Evolutionary conservation across 2,888 invertebrate species (phyloP).

Genomic region (Erannis defoliaria): DNA sequence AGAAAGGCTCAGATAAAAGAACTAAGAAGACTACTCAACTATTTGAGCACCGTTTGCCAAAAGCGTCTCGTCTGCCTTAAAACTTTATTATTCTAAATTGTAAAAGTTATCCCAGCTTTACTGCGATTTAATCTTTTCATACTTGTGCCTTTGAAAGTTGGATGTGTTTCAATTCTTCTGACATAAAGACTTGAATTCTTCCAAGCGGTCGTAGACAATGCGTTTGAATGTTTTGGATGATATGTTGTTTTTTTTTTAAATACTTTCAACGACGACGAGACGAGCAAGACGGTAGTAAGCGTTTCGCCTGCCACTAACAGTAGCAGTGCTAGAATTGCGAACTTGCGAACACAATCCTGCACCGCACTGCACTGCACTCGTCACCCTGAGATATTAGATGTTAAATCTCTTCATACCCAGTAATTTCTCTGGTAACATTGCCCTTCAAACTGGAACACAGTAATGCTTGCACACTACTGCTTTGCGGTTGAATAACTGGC

Average conservation of each 20-base stretch:
- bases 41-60: constrained; percentile 10
- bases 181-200: constrained; percentile 22
- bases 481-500: too few relatives aligned
- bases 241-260: neutral
- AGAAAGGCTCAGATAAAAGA: neutral
- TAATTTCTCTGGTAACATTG: too few relatives aligned
- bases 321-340: too few relatives aligned
- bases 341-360: too few relatives aligned
- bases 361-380: too few relatives aligned
- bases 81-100: constrained; percentile 20
- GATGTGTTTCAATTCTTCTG: constrained; percentile 29
- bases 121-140: constrained; percentile 18
- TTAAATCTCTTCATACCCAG: too few relatives aligned
- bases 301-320: too few relatives aligned
- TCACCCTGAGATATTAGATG: too few relatives aligned
- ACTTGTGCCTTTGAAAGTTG: constrained; percentile 19
- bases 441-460: too few relatives aligned
- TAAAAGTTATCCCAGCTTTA: constrained; percentile 19
- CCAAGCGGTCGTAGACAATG: constrained; percentile 23
- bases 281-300: too few relatives aligned
- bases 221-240: constrained; percentile 6
- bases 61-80: constrained; percentile 5
- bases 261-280: too few relatives aligned
- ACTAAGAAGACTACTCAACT: neutral
- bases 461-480: too few relatives aligned